Conservation (phyloP, 2,888 invertebrate species). For the Macrosoma leucophasiata region DNA sequence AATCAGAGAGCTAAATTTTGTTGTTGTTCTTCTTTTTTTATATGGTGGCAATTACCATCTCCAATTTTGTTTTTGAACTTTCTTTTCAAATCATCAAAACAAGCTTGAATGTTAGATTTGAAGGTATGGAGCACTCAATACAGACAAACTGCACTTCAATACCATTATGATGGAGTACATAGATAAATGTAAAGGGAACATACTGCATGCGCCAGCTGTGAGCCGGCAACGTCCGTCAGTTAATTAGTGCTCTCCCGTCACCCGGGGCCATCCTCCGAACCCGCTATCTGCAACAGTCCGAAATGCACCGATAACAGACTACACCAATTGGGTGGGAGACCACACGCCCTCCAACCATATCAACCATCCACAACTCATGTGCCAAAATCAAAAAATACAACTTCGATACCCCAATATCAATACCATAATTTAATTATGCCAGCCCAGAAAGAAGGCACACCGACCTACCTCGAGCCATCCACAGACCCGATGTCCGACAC, state of each 20-base stretch:
- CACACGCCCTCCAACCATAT: constrained; percentile 6
- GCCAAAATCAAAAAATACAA: constrained; percentile 22
- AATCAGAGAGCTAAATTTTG: not conserved
- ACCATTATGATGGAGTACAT: not conserved
- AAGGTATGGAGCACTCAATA: too few species aligned
- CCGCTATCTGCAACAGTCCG: constrained; percentile 72
- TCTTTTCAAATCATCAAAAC: constrained; percentile 2
- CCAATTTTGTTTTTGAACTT: not conserved
- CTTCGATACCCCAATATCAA: constrained; percentile 4
- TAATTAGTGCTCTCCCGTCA: constrained; percentile 60
- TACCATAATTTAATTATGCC: constrained; percentile 59
- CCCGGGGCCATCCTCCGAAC: constrained; percentile 66
- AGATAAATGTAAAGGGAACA: constrained; percentile 30
- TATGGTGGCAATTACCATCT: not conserved
- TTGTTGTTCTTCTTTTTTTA: not conserved
- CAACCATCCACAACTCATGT: constrained; percentile 6
- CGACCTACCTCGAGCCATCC: constrained; percentile 61
- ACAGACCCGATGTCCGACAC: constrained; percentile 40
- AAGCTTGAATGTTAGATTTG: too few species aligned
- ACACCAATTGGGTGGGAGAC: constrained; percentile 31
- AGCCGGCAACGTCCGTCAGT: constrained; percentile 73
- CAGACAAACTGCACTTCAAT: too few species aligned
- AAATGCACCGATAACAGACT: constrained; percentile 65
- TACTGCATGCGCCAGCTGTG: constrained; percentile 70
- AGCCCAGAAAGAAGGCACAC: constrained; percentile 51